Conservation (phyloP, 2,113 vertebrate genomes). For the Narcine bancroftii region DNA sequence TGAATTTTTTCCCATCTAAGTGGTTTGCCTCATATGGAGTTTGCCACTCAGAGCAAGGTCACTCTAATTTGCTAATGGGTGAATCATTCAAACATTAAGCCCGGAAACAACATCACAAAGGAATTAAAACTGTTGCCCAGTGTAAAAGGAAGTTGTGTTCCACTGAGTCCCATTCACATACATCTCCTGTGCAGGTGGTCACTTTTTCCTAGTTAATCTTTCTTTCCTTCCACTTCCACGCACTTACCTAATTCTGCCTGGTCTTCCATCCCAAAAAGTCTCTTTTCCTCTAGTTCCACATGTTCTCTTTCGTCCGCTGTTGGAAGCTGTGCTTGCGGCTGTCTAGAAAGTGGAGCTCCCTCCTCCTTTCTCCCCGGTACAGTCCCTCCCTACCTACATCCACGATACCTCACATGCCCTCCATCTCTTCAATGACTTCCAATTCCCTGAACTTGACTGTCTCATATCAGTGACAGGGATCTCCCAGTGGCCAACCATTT, state of each 20-base stretch:
- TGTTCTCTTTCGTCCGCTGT: not conserved
- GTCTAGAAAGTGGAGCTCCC: not conserved
- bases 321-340: not conserved
- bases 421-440: too few species aligned
- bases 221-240: not conserved
- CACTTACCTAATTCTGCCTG: too few species aligned
- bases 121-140: not conserved
- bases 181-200: not conserved
- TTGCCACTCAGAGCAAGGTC: not conserved
- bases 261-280: not conserved
- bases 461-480: too few species aligned
- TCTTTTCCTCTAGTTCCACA: not conserved
- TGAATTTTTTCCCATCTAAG: not conserved
- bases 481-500: too few species aligned
- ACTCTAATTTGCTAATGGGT: not conserved
- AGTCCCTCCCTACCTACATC: too few species aligned
- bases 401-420: too few species aligned
- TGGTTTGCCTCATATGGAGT: not conserved
- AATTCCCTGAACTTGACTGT: too few species aligned
- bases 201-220: too few species aligned
- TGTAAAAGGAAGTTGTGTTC: too few species aligned
- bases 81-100: not conserved
- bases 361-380: too few species aligned
- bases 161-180: not conserved
- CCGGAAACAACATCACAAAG: not conserved